A percentile compares a stretch with the other conserved stretches of the same genome.
Evolutionary conservation across 2,113 vertebrate genomes (phyloP).

Genomic region (Agelaius phoeniceus): DNA sequence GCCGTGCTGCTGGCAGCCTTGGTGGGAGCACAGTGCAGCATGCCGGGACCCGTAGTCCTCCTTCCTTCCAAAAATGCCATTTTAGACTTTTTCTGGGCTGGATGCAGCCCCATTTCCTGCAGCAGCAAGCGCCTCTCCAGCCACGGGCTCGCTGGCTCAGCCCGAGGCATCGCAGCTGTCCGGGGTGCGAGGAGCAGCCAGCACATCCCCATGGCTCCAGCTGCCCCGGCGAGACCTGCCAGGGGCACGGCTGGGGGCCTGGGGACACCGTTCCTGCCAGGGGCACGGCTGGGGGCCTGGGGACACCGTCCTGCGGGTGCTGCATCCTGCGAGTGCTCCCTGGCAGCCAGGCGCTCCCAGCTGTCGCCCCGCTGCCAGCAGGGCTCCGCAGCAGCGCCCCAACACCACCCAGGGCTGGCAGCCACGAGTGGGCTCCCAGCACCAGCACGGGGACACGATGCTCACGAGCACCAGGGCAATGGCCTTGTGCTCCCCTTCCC

Average conservation of each 20-base stretch:
- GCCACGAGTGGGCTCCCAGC: not conserved
- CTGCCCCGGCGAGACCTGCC: not conserved
- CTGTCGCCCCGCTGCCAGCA: fast-evolving
- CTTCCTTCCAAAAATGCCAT: slow-evolving; percentile 17
- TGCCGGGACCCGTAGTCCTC: slow-evolving; percentile 23
- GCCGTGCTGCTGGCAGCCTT: not conserved
- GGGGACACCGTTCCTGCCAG: not conserved
- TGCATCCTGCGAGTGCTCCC: not conserved
- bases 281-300: not conserved
- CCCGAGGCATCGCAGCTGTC: fast-evolving
- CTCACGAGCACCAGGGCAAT: not conserved
- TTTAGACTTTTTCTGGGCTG: not conserved
- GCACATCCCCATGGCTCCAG: fast-evolving
- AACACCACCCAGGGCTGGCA: fast-evolving
- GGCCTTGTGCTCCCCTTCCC: not conserved
- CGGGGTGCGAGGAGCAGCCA: fast-evolving
- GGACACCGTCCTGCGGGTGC: not conserved
- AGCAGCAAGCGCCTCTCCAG: not conserved
- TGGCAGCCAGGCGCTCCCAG: fast-evolving
- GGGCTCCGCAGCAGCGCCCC: not conserved
- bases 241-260: not conserved
- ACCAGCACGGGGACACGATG: not conserved
- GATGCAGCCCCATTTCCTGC: slow-evolving; percentile 39
- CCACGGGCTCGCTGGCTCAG: not conserved
- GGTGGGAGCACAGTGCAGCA: not conserved